Base-by-base conservation (phyloP, 2,113 vertebrate species). In the Craseonycteris thonglongyai region DNA sequence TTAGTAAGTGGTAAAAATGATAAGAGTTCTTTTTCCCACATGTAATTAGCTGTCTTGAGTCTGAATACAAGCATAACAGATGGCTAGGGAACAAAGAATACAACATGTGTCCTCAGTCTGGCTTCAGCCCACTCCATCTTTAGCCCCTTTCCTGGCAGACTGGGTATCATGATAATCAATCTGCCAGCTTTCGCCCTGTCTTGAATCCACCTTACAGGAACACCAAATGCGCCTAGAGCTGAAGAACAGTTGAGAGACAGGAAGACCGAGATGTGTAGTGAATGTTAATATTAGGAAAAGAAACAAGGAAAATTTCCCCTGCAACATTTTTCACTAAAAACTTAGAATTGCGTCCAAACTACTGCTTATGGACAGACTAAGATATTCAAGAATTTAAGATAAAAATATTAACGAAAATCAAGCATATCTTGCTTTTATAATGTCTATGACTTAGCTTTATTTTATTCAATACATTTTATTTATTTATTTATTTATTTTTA, bases 51-150 rank as follows among this genome's bases (percentile, higher is more conserved):
- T 89, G 15, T 38, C 28, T 51, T 35, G 15, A 28, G 21, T 49
- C 15, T 40, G 4, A 54, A 38, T 19, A 19, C 26, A 35, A 87
- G 30, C 4, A 18, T 15, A n/a, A 45, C 28, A 63, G 75, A 84
- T 49, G 45, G 35, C 22, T 30, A 61, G 45, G 45, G n/a, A 72
- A 66, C 18, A 86, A n/a, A 66, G 18, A 2, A 1, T 40, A 33
- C 42, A 56, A 30, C 1, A 1, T 0, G 2, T 21, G 8, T 28
- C 35, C 65, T 45, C 13, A 65, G 15, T n/a, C 21, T 38, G 26
- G 38, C 66, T 30, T 42, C 21, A 59, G 14, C 72, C 49, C 21
- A 21, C 22, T 51, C 38, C 4, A 30, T 12, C 22, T 26, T 16
- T 38, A 47, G 8, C 19, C 4, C 5, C 35, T 18, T 80, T 81